A percentile compares a stretch with the other conserved stretches of the same genome.
Evolutionary conservation across 2,113 vertebrate genomes (phyloP).

Genomic region (Daphoenositta chrysoptera): DNA sequence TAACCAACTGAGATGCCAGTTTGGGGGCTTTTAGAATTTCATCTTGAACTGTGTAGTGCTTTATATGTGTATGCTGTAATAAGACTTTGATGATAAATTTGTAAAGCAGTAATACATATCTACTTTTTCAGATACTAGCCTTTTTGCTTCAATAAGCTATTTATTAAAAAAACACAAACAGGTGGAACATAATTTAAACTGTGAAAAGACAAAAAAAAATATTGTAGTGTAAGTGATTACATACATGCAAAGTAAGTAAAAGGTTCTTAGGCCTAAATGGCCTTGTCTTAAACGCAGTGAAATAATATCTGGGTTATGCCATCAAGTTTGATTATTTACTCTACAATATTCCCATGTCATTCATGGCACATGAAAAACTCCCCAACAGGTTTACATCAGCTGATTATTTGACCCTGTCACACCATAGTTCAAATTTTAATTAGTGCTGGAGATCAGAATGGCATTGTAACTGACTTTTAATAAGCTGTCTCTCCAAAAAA

Average conservation of each 20-base stretch:
- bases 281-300: background rate
- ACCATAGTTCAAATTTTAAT: background rate
- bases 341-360: background rate
- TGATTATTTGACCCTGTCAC: background rate
- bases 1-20: background rate
- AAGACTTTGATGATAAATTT: background rate
- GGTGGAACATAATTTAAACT: background rate
- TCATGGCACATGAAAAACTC: background rate
- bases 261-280: background rate
- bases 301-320: background rate
- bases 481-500: background rate
- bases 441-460: background rate
- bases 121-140: background rate
- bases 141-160: background rate
- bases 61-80: background rate
- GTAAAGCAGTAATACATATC: background rate
- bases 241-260: background rate
- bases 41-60: background rate
- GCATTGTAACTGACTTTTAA: background rate
- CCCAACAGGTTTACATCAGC: background rate
- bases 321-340: background rate
- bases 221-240: background rate
- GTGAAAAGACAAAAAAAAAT: background rate
- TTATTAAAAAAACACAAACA: background rate
- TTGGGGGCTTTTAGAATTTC: background rate